Evolutionary conservation across 1,140 invertebrate genomes (phyloP), one percentile per base, ranked within the genome.

Genomic region (Eumaeus atala): DNA sequence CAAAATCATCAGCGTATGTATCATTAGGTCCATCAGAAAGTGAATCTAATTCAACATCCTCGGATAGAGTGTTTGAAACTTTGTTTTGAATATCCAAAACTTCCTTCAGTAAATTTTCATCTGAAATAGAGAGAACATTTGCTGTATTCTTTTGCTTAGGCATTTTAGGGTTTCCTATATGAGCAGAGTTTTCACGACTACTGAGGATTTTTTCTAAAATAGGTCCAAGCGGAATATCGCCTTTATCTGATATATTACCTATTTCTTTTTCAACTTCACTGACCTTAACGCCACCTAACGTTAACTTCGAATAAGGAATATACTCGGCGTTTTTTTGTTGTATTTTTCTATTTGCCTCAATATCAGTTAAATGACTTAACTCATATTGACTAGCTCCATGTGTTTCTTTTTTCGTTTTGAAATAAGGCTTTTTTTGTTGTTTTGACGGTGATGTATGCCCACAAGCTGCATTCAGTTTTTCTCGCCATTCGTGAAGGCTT

Each of bases 291-390:
- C 86, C 86, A 17, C 87, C 86, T 54, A 88, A 52, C 17, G 87
- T 88, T 54, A 88, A 62, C 67, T 88, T 74, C 14, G 84, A 77
- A 66, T 88, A 88, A 6, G 87, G 87, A 62, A 88, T 84, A 61
- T 88, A 88, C 51, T 84, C 76, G 1, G 64, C 54, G 58, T 81
- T 87, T 55, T 84, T 84, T 56, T 74, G 21, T 12, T 44, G 7
- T 57, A 59, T 59, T 40, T 62, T 42, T 11, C 54, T 56, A 21
- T 21, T 56, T 55, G 54, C 58, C 61, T 57, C 18, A 18, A 36
- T 42, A 14, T 42, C 10, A 54, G 36, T 35, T 28, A 56, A 49
- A 58, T 74, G 11, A 34, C 54, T 64, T 59, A 58, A 44, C 12
- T 42, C 53, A 52, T 71, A 56, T 62, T 18, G 33, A 34, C 35